These are phyloP conservation scores for Cephus cinctus DNA, from an alignment of 1,140 invertebrate genomes.

Conservation along the genomic window DNA sequence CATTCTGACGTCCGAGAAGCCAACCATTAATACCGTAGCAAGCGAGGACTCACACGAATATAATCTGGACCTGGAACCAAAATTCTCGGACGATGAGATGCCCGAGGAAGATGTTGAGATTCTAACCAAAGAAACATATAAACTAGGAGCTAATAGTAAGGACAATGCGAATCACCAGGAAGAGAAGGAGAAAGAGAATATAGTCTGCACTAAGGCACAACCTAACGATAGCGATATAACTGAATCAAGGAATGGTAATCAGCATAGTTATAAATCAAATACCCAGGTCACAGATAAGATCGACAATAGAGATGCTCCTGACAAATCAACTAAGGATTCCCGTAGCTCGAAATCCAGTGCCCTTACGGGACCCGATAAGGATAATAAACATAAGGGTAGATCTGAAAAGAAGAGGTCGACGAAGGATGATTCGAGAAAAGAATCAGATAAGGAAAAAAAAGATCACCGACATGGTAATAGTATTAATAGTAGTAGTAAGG, in stretches of 20 bases:
- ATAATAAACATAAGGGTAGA: constrained; percentile 18
- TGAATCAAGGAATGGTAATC: constrained; percentile 1
- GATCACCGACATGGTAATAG: too few relatives aligned
- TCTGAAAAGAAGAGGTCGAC: constrained; percentile 16
- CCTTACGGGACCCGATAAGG: constrained; percentile 14
- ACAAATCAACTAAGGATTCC: constrained; percentile 1
- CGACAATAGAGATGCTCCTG: constrained; percentile 6
- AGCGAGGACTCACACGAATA: constrained; percentile 35
- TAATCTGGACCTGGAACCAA: constrained; percentile 33
- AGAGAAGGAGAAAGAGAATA: constrained; percentile 22
- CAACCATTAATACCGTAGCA: background rate
- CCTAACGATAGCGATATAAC: background rate
- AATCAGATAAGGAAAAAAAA: constrained; percentile 21
- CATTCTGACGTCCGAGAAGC: constrained; percentile 25
- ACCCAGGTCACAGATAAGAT: constrained; percentile 2
- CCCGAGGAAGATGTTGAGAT: constrained; percentile 14
- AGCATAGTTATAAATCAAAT: constrained; percentile 1
- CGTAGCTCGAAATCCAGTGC: too few relatives aligned
- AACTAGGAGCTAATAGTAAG: constrained; percentile 13
- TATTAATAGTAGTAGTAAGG: constrained; percentile 18
- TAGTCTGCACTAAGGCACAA: background rate
- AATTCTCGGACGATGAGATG: constrained; percentile 42
- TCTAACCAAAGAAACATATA: constrained; percentile 28
- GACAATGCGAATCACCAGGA: constrained; percentile 16
- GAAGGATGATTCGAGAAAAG: constrained; percentile 18